Evolutionary conservation across 2,888 invertebrate genomes (phyloP).

Genomic region (Lochmaea capreae): DNA sequence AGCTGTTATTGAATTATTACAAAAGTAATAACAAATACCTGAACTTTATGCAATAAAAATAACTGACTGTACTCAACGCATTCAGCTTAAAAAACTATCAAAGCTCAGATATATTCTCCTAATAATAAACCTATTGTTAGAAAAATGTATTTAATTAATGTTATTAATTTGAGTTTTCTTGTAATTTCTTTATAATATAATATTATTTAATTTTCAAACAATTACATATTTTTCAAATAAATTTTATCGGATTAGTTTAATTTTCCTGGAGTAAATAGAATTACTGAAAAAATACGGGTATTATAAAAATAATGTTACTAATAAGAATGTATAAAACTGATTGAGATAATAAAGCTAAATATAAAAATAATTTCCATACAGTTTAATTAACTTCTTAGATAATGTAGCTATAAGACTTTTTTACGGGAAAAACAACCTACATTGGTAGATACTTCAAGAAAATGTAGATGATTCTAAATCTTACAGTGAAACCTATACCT

Average conservation of each 20-base stretch:
- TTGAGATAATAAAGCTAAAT: conserved; percentile 61
- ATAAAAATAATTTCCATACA: conserved; percentile 48
- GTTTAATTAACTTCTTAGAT: conserved; percentile 54
- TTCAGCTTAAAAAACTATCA: neutral
- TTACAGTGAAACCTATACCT: no score
- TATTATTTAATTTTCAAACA: no score
- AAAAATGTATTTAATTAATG: no score
- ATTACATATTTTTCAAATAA: no score
- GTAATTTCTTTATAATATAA: no score
- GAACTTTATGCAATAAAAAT: neutral
- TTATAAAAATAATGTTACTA: conserved; percentile 64
- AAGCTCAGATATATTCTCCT: no score
- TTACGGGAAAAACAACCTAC: conserved; percentile 30
- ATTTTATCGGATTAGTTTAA: conserved; percentile 5
- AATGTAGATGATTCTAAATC: neutral
- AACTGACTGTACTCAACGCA: neutral
- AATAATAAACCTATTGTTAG: no score
- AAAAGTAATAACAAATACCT: neutral
- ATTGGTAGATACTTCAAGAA: neutral
- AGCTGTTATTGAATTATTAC: neutral
- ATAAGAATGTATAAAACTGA: conserved; percentile 60
- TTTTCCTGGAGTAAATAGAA: conserved; percentile 52
- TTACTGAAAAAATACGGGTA: conserved; percentile 63
- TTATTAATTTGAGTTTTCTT: no score
- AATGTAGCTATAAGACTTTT: conserved; percentile 47